Evolutionary conservation across 2,113 vertebrate genomes (phyloP).

Genomic region (Brachypodius melanocephalos): DNA sequence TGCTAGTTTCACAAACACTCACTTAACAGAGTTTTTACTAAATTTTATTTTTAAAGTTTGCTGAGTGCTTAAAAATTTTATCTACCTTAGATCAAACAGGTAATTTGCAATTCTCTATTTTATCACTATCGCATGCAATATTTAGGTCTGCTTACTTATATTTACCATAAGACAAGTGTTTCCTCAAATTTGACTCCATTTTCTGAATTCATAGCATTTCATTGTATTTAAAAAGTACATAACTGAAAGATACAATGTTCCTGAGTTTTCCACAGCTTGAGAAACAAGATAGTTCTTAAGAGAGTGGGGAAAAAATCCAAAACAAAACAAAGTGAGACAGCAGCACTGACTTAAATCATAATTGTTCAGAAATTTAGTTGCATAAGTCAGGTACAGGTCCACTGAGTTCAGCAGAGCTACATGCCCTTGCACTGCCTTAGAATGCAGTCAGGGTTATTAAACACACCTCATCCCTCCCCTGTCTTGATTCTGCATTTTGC

Average conservation of each 20-base stretch:
- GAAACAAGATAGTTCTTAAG: not conserved
- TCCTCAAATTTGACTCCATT: not conserved
- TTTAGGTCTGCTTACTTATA: not conserved
- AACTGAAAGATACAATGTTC: not conserved
- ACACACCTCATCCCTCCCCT: accelerated
- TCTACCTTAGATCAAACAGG: not conserved
- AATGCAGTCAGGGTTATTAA: not conserved
- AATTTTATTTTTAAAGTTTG: not conserved
- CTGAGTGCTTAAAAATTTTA: not conserved
- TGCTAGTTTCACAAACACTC: not conserved
- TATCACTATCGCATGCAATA: not conserved
- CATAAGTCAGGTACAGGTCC: not conserved
- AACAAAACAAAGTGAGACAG: not conserved
- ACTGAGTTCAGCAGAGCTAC: not conserved
- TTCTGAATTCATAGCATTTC: not conserved
- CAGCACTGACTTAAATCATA: not conserved
- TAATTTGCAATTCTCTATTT: not conserved
- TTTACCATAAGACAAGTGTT: not conserved
- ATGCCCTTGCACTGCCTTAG: not conserved
- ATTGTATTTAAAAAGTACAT: not conserved
- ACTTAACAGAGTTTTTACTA: not conserved
- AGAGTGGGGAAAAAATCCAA: not conserved
- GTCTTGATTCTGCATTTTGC: not conserved
- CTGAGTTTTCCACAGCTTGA: not conserved
- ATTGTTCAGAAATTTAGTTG: not conserved